These are phyloP conservation scores for Muscina levida DNA, from an alignment of 2,888 invertebrate species.

Conservation along the genomic window DNA sequence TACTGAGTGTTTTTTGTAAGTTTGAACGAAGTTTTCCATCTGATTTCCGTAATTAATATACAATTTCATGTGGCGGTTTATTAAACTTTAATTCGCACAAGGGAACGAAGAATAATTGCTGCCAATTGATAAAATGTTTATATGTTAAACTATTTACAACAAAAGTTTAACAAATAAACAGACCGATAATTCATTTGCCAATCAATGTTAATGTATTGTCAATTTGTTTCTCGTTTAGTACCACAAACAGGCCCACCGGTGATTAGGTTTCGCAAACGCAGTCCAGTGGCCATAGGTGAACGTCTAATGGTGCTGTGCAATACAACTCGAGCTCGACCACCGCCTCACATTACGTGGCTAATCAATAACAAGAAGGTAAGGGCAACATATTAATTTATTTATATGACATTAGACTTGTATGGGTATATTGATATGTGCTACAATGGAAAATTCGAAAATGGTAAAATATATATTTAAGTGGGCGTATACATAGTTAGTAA, in stretches of 20 bases:
- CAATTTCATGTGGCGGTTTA: no score
- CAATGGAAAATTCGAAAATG: no score
- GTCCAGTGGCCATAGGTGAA: constrained; percentile 83
- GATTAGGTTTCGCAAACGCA: constrained; percentile 84
- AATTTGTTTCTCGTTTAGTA: constrained; percentile 76
- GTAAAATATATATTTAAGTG: no score
- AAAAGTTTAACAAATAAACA: no score
- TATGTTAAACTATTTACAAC: no score
- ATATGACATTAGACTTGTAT: no score
- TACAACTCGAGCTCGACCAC: constrained; percentile 85
- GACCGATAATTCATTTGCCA: no score
- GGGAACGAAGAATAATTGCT: not conserved
- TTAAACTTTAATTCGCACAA: not conserved
- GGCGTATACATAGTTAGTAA: no score
- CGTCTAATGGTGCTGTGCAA: constrained; percentile 86
- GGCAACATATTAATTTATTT: not conserved
- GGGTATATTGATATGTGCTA: no score
- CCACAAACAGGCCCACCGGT: constrained; percentile 84
- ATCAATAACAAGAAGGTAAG: constrained; percentile 86
- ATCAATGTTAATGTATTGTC: not conserved
- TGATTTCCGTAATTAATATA: no score
- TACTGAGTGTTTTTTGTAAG: constrained; percentile 90
- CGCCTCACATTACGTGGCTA: constrained; percentile 87
- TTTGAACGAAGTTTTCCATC: constrained; percentile 69
- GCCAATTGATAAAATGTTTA: no score